Evolutionary conservation across 2,113 vertebrate genomes (phyloP), one percentile per base, ranked within the genome.

Genomic region (Oryzias woworae): DNA sequence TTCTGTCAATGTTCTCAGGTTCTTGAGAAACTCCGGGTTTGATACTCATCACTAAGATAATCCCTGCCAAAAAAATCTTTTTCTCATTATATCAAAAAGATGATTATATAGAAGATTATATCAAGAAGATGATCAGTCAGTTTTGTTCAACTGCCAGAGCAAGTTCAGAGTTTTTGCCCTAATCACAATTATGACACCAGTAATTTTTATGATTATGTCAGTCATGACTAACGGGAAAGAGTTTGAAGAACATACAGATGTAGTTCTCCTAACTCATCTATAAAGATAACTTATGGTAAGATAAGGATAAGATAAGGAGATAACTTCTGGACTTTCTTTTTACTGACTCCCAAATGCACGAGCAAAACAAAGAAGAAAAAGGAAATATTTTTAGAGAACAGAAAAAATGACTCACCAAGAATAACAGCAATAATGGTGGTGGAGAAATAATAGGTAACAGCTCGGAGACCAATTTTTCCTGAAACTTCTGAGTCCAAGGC

Each of bases 361-460:
- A 23, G 12, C 7, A 22, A 23, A 36, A 45, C 13, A 18, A 50
- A 44, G 2, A 42, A 14, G 20, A 22, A 4, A 22, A 17, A 14
- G 20, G 1, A 53, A 36, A 20, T 4, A 2, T 18, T n/a, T n/a
- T 23, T 2, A 24, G 3, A 18, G 0, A 22, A 28, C 3, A 45
- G 49, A 44, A 20, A 44, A 20, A 49, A 3, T 2, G 63, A 73
- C 89, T 92, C 91, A 98, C 97, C 97, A 18, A 99, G 87, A 77
- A 97, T 87, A 22, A 98, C 97, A 17, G 97, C 97, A 45, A 97
- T 92, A 74, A 93, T 63, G 4, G 97, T 99, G 45, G 97, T 99
- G 77, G 92, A 93, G 82, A 99, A 92, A 80, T 99, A 98, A 89
- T 98, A 99, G 1, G 95, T 3, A 0, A 98, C 87, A 7, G 97